Percentiles rank a stretch among this genome's conserved stretches.
Evolutionary conservation across 2,888 invertebrate genomes (phyloP).

Genomic region (Digitonthophagus gazella): DNA sequence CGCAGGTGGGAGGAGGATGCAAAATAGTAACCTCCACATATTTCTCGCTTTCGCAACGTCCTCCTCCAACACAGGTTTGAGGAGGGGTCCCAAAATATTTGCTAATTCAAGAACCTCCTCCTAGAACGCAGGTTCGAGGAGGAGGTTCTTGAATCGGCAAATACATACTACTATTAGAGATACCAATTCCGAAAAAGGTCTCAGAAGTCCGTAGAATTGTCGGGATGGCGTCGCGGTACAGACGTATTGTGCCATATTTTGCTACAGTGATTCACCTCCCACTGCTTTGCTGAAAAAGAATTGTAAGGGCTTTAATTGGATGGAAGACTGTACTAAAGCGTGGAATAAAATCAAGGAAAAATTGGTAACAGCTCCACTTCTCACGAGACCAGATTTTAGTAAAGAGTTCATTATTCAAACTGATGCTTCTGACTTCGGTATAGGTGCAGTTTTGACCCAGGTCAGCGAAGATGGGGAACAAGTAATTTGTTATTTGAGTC

Average conservation of each 20-base stretch:
- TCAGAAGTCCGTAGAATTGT: conserved; percentile 34
- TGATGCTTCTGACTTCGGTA: conserved; percentile 32
- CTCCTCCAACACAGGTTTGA: no score
- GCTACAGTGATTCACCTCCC: conserved; percentile 26
- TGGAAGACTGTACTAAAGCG: conserved; percentile 19
- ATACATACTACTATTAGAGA: no score
- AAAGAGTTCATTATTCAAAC: conserved; percentile 32
- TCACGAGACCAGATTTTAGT: conserved; percentile 23
- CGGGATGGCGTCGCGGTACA: conserved; percentile 30
- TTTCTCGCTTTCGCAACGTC: no score
- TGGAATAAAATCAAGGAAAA: conserved; percentile 20
- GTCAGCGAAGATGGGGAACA: conserved; percentile 24
- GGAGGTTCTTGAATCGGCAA: no score
- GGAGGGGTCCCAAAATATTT: no score
- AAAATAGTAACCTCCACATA: no score
- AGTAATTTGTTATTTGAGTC: conserved; percentile 30
- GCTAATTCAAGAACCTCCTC: no score
- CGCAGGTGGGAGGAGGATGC: no score
- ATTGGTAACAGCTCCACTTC: conserved; percentile 23
- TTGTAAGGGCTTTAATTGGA: conserved; percentile 16
- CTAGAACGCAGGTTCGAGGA: no score
- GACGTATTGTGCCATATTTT: conserved; percentile 26
- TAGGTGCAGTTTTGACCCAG: conserved; percentile 33
- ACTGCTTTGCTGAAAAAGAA: conserved; percentile 25
- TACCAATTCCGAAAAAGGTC: conserved; percentile 34